Evolutionary conservation across 2,888 invertebrate species (phyloP).

Genomic region (Patella ulyssiponensis): DNA sequence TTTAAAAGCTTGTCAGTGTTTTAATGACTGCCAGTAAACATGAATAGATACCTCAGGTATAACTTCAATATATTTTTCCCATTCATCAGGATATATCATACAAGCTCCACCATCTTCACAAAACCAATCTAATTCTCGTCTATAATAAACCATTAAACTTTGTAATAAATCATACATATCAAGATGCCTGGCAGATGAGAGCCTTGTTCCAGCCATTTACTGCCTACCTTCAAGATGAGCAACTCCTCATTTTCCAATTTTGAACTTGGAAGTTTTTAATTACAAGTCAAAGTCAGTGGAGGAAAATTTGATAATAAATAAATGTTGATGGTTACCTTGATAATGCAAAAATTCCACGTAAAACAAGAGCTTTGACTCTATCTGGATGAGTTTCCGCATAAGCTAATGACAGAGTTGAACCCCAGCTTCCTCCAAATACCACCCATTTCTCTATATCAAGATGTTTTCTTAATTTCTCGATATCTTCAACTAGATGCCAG

Average conservation of each 20-base stretch:
- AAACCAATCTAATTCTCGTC: constrained; percentile 65
- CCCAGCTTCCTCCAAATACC: constrained; percentile 70
- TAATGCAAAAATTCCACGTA: constrained; percentile 64
- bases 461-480: constrained; percentile 62
- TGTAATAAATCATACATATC: no score
- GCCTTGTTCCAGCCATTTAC: no score
- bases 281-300: no score
- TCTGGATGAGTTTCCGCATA: constrained; percentile 65
- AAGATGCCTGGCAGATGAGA: no score
- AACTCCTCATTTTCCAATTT: no score
- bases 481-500: constrained; percentile 66
- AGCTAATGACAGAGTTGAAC: constrained; percentile 62
- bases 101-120: constrained; percentile 67
- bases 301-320: no score
- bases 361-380: constrained; percentile 62
- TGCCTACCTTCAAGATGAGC: no score
- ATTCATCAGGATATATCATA: constrained; percentile 63
- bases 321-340: constrained; percentile 43
- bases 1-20: no score
- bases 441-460: constrained; percentile 66
- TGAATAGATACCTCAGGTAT: constrained; percentile 66
- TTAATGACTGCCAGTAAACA: no score
- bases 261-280: no score
- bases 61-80: constrained; percentile 59
- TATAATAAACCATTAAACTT: constrained; percentile 27